phyloP scores from a whole-genome alignment of 2,888 invertebrate species.

The Trilocha varians region DNA sequence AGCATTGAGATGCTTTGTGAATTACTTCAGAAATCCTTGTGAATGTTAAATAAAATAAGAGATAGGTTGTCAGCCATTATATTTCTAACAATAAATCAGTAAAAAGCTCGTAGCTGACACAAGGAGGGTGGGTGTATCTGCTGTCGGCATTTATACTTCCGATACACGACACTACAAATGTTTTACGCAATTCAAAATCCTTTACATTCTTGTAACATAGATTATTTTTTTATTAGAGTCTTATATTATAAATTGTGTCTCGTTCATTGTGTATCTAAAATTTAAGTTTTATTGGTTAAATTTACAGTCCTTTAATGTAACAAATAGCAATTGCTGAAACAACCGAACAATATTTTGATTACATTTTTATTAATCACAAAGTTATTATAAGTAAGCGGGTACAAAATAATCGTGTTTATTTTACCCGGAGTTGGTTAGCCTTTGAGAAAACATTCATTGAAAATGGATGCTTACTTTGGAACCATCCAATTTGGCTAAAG shows the following conservation, averaged over 20 bases:
- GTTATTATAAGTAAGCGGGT: neutral
- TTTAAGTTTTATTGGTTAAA: no score
- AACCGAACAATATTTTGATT: no score
- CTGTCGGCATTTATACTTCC: constrained; percentile 41
- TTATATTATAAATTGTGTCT: no score
- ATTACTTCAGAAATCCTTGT: neutral
- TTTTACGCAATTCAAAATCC: constrained; percentile 20
- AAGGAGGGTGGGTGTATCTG: constrained; percentile 45
- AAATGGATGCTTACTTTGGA: neutral
- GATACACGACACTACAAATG: constrained; percentile 32
- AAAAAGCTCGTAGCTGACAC: constrained; percentile 46
- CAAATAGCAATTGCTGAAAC: no score
- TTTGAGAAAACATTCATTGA: neutral
- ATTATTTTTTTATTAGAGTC: neutral
- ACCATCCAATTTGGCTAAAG: constrained; percentile 16
- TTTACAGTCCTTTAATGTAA: no score
- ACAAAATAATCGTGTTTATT: neutral
- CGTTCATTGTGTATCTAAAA: no score
- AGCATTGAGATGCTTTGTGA: constrained; percentile 15
- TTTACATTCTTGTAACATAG: constrained; percentile 13
- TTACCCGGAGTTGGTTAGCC: neutral
- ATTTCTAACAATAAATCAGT: constrained; percentile 43
- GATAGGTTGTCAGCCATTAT: constrained; percentile 23
- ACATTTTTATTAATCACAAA: neutral
- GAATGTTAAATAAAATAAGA: neutral